Base-by-base conservation (phyloP, 2,797 vertebrate species). In the Pogoniulus pusillus region DNA sequence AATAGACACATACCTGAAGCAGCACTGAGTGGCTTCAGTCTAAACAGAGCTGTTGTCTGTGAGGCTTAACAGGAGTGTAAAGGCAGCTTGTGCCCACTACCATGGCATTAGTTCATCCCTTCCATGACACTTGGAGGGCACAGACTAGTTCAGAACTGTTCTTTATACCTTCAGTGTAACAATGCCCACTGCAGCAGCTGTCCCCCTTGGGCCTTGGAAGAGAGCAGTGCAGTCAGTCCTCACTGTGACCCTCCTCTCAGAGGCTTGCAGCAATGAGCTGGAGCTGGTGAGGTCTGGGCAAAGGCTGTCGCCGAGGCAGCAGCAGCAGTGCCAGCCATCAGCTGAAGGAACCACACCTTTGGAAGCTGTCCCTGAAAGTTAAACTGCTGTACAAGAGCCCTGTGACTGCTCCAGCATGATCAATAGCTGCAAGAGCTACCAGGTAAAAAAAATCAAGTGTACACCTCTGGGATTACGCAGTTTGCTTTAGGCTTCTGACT, bases 401-500 rank as follows among this genome's bases (percentile, higher is more conserved):
- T 7, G 2, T 1, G 16, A 73, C 26, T 3, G 20, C 55, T 79
- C 62, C 7, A 10, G 32, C 19, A 29, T 49, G 34, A 79, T 64
- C 87, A 72, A n/a, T 4, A 85, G 77, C 66, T 49, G 43, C 82
- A 78, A n/a, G 5, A 85, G 76, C 66, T 49, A 39, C 41, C 54
- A 82, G 66, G 73, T 32, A n/a, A 71, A 89, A 89, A 68, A 82
- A 79, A 69, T 4, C 9, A 70, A 64, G 74, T 37, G 30, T 70
- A 59, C 10, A 60, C 45, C 64, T 63, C 29, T n/a, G n/a, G n/a
- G n/a, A 79, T 91, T 85, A 70, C 24, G 66, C 20, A 20, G 49
- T 26, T 77, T 84, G 74, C 85, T 87, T 72, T 68, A 37, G 57
- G 74, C 64, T 85, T 78, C 70, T 82, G 60, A 77, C 18, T 82